Base-by-base conservation (phyloP, 2,888 invertebrate genomes). In the Leptothorax acervorum region DNA sequence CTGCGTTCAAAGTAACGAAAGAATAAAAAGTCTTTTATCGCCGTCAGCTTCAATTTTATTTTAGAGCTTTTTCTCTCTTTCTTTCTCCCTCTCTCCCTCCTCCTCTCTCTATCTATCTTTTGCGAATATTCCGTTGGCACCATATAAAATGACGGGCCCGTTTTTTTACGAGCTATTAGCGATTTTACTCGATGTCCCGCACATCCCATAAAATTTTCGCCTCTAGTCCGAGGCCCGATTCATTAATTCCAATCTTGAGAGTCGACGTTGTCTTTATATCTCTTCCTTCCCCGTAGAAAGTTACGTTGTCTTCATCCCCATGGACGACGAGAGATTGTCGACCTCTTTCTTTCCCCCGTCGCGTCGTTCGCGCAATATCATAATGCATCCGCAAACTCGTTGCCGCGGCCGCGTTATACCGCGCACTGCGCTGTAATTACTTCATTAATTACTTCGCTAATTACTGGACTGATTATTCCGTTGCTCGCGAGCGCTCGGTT, bases 81-180 rank as follows among this genome's bases (percentile, higher is more conserved):
- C 48, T 39, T 23, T 57, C 18, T 23, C 12, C 45, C 15, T 63
- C 3, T 42, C 18, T 45, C 2, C n/a, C 4, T 57, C 11, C 12
- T n/a, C n/a, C 1, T 57, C 18, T 9, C 1, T 73, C 42, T 42
- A 4, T 75, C 15, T 63, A 3, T 28, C 35, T 68, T 31, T 31
- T 42, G n/a, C 70, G n/a, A 48, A 31, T 31, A 15, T 53, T 15
- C 48, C 12, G 9, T 12, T 23, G 23, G 5, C 9, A 8, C 23
- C 12, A 42, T 45, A 62, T 53, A 62, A 35, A 68, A 57, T 45
- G 70, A 62, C 51, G 31, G 62, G 57, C 3, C 18, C 75, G 39
- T 81, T 74, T 81, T 81, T 85, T 85, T 85, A 85, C 83, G 83
- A 78, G 68, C 78, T 79, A 85, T 83, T 85, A 83, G 85, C 66